Evolutionary conservation across 2,888 invertebrate genomes (phyloP), one percentile per base, ranked within the genome.

Genomic region (Noctuana brunneofusca): DNA sequence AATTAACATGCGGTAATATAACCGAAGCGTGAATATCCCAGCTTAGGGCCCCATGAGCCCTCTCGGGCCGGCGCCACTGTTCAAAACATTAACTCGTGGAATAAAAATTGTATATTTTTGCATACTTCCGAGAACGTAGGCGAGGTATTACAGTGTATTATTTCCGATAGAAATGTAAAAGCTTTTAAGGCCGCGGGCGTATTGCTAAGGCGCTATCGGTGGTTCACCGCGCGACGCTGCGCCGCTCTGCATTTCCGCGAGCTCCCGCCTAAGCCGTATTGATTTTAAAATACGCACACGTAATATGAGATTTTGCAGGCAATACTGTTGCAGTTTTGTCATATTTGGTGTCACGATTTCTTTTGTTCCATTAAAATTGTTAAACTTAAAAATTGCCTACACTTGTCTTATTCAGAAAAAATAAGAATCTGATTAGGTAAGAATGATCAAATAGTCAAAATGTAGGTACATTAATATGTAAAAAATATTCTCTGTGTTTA

Each of bases 41-140:
- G 86, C 84, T 87, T 81, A 83, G 71, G 75, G 67, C 80, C 81
- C 81, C 74, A 73, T 71, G 77, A 79, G 78, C 74, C 74, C 80
- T 77, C 83, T 73, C 68, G 56, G 68, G 53, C 70, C 68, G 69
- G 71, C 71, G 70, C 74, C 71, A 75, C 76, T 65, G 68, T 68
- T 76, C 74, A 81, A 85, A 87, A 84, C 86, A 84, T 84, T 82
- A 83, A 76, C 75, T 77, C 74, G 72, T 70, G 73, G 78, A 84
- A 88, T 86, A 89, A 89, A 89, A 89, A 86, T 81, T 82, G 81
- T 83, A 88, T 87, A 88, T 87, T 88, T 89, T 86, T 87, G 83
- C 88, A 89, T 88, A 86, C 79, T 77, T 78, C 74, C 78, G 70
- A 71, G 71, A 78, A 71, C 72, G 72, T 66, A 54, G 69, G 67